These are phyloP conservation scores for Eledona agricola DNA, from an alignment of 2,888 invertebrate genomes.

Conservation along the genomic window DNA sequence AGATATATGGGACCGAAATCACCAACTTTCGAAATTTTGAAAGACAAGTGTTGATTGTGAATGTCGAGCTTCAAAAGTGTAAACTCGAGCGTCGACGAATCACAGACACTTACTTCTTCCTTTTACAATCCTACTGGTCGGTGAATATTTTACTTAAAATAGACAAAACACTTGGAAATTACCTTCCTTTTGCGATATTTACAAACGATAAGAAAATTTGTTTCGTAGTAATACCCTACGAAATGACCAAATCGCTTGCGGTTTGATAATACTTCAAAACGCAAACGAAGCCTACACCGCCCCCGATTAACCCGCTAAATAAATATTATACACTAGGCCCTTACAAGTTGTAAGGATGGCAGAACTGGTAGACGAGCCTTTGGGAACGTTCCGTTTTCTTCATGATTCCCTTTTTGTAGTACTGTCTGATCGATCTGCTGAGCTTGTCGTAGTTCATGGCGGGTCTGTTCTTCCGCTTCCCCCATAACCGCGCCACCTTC, in stretches of 20 bases:
- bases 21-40: conserved; percentile 53
- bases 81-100: conserved; percentile 50
- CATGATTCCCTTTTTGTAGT: conserved; percentile 99
- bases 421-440: conserved; percentile 95
- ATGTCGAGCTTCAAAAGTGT: conserved; percentile 52
- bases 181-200: conserved; percentile 61
- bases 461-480: conserved; percentile 95
- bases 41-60: conserved; percentile 26
- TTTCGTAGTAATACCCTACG: conserved; percentile 59
- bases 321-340: conserved; percentile 41
- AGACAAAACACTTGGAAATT: conserved; percentile 62
- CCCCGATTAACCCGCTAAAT: conserved; percentile 39
- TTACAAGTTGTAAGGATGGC: conserved; percentile 90
- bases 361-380: conserved; percentile 98
- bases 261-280: conserved; percentile 60
- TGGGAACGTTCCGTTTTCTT: conserved; percentile 99
- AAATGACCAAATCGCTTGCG: conserved; percentile 39
- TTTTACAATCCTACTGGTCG: conserved; percentile 56
- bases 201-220: conserved; percentile 36
- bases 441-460: conserved; percentile 99
- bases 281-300: conserved; percentile 47
- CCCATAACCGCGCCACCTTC: conserved; percentile 97
- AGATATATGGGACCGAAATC: conserved; percentile 93
- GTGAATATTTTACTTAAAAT: conserved; percentile 60
- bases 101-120: too few relatives aligned